Evolutionary conservation across 1,140 invertebrate genomes (phyloP), one percentile per base, ranked within the genome.

Genomic region (Pseudobourletiella spinata): DNA sequence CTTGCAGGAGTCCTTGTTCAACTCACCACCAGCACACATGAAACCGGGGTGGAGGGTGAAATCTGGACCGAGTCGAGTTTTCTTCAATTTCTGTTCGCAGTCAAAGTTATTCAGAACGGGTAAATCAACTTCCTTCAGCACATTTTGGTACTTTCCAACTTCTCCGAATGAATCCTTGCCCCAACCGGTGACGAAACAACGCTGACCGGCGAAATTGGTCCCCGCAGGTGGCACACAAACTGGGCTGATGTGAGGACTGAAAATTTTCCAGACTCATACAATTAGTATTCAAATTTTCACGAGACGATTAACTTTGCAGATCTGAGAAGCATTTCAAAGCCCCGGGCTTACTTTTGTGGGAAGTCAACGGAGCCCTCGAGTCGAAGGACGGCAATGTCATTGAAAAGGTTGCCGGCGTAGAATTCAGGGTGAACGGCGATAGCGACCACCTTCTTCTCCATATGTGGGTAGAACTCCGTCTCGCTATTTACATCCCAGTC

Each of bases 401-500:
- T 78, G 42, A 74, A 64, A 6, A 79, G 64, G 61, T 77, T 79
- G 8, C 76, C 76, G 15, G 76, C 70, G 59, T 74, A 76, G 63
- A 74, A 79, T 42, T 70, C 69, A 2, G 66, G 64, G 32, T 70
- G 69, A 55, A 62, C 35, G 64, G 84, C 80, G 16, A 94, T 82
- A 1, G 82, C 83, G 1, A 82, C 77, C 8, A 93, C 84, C 72
- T 91, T 86, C 63, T 85, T 82, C 77, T 95, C 92, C 61, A 91
- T 85, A 75, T 93, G 90, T 0, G 91, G 89, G 73, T 88, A 95
- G 74, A 94, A 94, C 73, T 95, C 91, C 16, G 91, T 89, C 63
- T 95, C 91, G 64, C 89, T 85, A 72, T 94, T 93, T 0, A 95
- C 91, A 74, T 95, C 91, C 91, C 91, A 95, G 81, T 95, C 92